Evolutionary conservation across 2,113 vertebrate species (phyloP).

Genomic region (Vidua macroura): DNA sequence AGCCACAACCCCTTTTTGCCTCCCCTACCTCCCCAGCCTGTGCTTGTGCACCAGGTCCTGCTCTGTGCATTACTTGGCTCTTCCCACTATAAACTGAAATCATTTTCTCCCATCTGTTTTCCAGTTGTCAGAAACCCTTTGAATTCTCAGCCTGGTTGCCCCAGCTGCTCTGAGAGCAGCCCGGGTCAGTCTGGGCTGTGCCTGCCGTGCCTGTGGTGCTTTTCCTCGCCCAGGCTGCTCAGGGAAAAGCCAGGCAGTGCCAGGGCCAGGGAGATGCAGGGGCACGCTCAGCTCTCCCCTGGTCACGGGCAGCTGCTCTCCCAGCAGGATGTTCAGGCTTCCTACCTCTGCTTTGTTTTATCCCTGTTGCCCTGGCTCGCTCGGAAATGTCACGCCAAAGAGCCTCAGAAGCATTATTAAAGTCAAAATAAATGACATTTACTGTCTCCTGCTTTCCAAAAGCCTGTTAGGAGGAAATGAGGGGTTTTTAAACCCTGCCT

Average conservation of each 20-base stretch:
- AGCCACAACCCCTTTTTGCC: not conserved
- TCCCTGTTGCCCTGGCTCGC: not conserved
- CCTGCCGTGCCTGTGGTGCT: not conserved
- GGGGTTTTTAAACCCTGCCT: not conserved
- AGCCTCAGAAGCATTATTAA: slow-evolving; percentile 10
- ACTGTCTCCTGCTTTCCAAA: not conserved
- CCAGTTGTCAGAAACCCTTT: not conserved
- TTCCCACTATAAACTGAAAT: not conserved
- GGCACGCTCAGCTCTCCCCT: not conserved
- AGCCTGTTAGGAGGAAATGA: not conserved
- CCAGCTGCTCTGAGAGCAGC: not conserved
- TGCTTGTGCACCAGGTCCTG: not conserved
- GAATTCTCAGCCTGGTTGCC: not conserved
- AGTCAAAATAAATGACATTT: slow-evolving; percentile 17
- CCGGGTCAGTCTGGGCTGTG: not conserved
- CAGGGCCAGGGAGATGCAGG: not conserved
- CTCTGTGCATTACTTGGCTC: rapidly evolving
- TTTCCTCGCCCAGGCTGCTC: not conserved
- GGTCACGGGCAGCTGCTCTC: not conserved
- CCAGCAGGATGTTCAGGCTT: not conserved
- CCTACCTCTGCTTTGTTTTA: not conserved
- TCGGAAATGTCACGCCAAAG: not conserved
- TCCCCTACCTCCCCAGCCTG: not conserved
- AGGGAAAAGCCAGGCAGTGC: not conserved
- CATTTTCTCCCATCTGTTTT: not conserved